phyloP scores from a whole-genome alignment of 37 sponge, comb jelly and placozoan species.

The Cliona cf. orientalis region DNA sequence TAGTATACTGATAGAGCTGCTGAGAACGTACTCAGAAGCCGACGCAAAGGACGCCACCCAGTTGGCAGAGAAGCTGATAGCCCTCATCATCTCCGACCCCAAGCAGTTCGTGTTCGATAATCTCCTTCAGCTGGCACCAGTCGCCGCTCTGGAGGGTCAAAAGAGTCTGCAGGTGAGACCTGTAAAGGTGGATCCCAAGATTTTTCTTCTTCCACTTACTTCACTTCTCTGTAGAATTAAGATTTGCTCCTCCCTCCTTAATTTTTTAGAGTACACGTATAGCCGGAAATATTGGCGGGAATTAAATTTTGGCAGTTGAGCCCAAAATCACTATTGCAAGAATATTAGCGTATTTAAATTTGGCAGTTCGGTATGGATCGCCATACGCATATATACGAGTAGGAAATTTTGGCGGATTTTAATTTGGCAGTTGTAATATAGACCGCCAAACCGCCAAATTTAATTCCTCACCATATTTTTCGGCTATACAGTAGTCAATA shows the following conservation, averaged over 20 bases:
- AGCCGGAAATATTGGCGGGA: neutral
- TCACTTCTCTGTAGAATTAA: neutral
- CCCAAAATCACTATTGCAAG: too few species aligned
- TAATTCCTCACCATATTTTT: too few species aligned
- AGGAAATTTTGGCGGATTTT: too few species aligned
- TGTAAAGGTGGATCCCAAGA: neutral
- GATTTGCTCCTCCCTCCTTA: neutral
- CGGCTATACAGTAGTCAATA: neutral
- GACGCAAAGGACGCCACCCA: slow-evolving; percentile 3
- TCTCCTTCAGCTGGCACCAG: slow-evolving; percentile 16
- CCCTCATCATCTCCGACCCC: slow-evolving; percentile 39
- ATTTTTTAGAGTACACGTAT: neutral
- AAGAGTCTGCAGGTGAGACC: slow-evolving; percentile 60
- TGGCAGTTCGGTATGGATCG: too few species aligned
- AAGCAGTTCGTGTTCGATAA: slow-evolving; percentile 47
- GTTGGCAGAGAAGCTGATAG: slow-evolving; percentile 34
- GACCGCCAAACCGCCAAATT: too few species aligned
- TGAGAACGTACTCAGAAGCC: slow-evolving; percentile 24
- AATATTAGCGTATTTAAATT: too few species aligned
- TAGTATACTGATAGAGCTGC: slow-evolving; percentile 25
- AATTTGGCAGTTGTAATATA: too few species aligned
- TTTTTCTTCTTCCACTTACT: neutral
- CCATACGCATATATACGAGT: too few species aligned
- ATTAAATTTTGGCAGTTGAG: too few species aligned
- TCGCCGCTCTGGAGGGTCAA: slow-evolving; percentile 31